These are phyloP conservation scores for Scaptomyza polygonia DNA, from an alignment of 2,888 invertebrate species.

Conservation along the genomic window DNA sequence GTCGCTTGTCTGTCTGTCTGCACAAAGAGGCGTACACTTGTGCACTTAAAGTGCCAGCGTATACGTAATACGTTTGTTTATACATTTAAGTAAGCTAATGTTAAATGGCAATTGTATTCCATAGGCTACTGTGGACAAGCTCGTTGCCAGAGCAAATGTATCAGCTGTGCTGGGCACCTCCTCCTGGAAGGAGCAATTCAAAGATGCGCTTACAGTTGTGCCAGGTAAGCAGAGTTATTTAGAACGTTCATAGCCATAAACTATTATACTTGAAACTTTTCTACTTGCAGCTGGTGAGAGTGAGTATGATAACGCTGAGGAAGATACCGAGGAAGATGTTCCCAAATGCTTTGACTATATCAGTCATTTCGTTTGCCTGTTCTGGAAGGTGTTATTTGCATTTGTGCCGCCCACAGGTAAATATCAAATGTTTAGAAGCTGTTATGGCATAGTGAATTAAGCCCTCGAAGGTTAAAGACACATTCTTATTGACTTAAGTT, in stretches of 20 bases:
- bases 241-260: neutral
- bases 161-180: constrained; percentile 97
- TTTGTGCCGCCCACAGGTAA: constrained; percentile 98
- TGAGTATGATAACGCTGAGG: constrained; percentile 86
- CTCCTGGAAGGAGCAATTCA: constrained; percentile 99
- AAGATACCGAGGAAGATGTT: constrained; percentile 85
- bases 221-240: constrained; percentile 87
- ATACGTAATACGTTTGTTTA: constrained; percentile 14
- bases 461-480: no score
- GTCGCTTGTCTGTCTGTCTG: constrained; percentile 9
- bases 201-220: constrained; percentile 97
- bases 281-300: constrained; percentile 84
- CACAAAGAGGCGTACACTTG: constrained; percentile 40
- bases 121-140: constrained; percentile 98
- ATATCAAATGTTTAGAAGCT: neutral
- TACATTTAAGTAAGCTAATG: neutral
- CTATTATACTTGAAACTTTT: neutral
- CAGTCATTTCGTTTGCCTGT: constrained; percentile 97
- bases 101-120: constrained; percentile 8
- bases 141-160: constrained; percentile 98
- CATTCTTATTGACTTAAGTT: no score
- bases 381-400: constrained; percentile 99
- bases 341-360: constrained; percentile 97
- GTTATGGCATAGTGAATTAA: no score
- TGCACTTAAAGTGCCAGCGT: neutral